These are phyloP conservation scores for Adelosebastes latens DNA, from an alignment of 2,797 vertebrate genomes.

Conservation along the genomic window DNA sequence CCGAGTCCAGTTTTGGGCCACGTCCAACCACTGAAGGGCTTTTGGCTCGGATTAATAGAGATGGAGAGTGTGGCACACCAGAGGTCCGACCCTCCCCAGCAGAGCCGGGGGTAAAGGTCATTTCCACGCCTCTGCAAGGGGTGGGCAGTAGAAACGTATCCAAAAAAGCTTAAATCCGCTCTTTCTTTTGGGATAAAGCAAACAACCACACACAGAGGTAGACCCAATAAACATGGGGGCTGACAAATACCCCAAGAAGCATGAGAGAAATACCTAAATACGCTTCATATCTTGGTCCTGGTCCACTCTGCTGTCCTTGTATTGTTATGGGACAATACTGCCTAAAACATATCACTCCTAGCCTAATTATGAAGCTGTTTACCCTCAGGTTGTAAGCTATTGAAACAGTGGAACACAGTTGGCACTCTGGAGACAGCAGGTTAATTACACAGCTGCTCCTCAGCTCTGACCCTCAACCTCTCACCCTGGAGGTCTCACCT, in stretches of 20 bases:
- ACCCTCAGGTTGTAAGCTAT: constrained; percentile 5
- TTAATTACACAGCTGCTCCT: constrained; percentile 51
- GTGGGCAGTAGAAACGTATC: not conserved
- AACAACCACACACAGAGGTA: not conserved
- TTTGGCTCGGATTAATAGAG: constrained; percentile 30
- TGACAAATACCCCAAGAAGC: not conserved
- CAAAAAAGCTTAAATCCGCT: not conserved
- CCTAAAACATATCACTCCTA: not conserved
- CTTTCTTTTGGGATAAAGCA: not conserved
- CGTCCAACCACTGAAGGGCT: constrained; percentile 31
- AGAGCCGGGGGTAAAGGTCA: constrained; percentile 21
- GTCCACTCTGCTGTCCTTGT: not conserved
- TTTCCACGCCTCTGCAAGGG: constrained; percentile 7
- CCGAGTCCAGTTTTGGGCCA: constrained; percentile 29
- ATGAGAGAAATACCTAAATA: not conserved
- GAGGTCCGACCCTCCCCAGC: constrained; percentile 3
- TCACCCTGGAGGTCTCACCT: constrained; percentile 3
- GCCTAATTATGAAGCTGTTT: not conserved
- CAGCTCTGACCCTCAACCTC: constrained; percentile 43
- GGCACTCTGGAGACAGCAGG: constrained; percentile 16
- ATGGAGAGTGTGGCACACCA: constrained; percentile 24
- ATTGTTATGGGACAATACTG: not conserved
- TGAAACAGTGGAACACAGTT: not conserved
- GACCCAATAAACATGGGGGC: not conserved
- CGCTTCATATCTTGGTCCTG: not conserved